Conservation (phyloP, 1,140 invertebrate genomes). For the Caenorhabditis tropicalis region DNA sequence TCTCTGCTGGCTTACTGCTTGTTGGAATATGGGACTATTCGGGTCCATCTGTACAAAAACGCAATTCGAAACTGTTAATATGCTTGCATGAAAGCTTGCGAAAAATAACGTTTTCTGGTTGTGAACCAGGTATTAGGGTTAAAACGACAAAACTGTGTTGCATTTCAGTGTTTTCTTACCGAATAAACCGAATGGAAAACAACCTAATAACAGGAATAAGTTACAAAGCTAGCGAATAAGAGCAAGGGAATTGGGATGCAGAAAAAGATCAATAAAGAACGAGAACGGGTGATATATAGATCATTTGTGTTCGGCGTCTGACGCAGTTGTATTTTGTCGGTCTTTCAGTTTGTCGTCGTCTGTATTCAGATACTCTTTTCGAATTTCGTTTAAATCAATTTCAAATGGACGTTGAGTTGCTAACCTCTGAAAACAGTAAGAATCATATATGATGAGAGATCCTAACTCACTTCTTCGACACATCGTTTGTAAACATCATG, state of each 20-base stretch:
- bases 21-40: slow-evolving; percentile 9
- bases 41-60: neutral
- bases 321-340: neutral
- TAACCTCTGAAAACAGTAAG: slow-evolving; percentile 58
- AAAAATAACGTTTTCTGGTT: neutral
- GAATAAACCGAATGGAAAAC: neutral
- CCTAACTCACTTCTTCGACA: slow-evolving; percentile 64
- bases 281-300: neutral
- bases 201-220: slow-evolving; percentile 23
- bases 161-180: neutral
- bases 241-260: neutral
- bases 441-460: neutral
- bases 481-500: slow-evolving; percentile 65
- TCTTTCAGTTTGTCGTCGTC: slow-evolving; percentile 62
- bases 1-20: neutral
- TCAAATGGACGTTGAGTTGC: slow-evolving; percentile 64
- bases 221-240: slow-evolving; percentile 41
- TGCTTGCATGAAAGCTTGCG: neutral
- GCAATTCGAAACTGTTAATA: neutral
- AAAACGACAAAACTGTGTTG: neutral
- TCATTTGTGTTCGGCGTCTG: neutral
- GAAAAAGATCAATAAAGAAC: neutral
- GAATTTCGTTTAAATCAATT: slow-evolving; percentile 68
- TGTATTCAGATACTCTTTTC: slow-evolving; percentile 65
- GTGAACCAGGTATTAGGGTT: neutral